Conservation (phyloP, 2,888 invertebrate genomes). For the Nebria salina region DNA sequence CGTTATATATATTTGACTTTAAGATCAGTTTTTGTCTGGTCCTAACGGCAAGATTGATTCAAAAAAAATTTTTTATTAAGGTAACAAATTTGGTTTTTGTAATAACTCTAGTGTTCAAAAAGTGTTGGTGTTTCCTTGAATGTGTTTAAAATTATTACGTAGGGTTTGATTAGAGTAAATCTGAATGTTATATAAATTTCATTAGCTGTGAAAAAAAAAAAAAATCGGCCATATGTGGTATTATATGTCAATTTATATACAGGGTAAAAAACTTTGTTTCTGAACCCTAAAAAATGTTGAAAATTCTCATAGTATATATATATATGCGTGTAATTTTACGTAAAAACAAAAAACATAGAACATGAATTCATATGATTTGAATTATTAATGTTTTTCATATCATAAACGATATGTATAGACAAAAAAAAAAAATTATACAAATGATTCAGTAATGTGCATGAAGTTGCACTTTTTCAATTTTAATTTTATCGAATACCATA, state of each 20-base stretch:
- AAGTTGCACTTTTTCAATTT: not conserved
- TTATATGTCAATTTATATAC: constrained; percentile 45
- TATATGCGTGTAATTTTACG: constrained; percentile 4
- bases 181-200: not conserved
- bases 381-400: constrained; percentile 25
- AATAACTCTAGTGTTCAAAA: no score
- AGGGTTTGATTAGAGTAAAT: not conserved
- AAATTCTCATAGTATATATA: constrained; percentile 26
- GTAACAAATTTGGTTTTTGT: no score
- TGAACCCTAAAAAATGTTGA: constrained; percentile 36
- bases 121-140: no score
- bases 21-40: no score
- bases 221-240: constrained; percentile 25
- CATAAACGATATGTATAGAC: constrained; percentile 17
- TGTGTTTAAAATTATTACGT: constrained; percentile 4
- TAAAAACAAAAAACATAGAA: constrained; percentile 18
- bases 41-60: no score
- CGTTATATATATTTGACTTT: not conserved
- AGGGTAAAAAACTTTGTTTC: constrained; percentile 36
- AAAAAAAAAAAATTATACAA: constrained; percentile 12
- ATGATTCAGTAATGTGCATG: constrained; percentile 19
- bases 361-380: constrained; percentile 22
- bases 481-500: not conserved
- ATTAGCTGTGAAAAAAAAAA: constrained; percentile 30
- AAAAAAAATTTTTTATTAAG: no score